Conservation (phyloP, 92 coral and sea anemone species). For the Palythoa grandiflora region DNA sequence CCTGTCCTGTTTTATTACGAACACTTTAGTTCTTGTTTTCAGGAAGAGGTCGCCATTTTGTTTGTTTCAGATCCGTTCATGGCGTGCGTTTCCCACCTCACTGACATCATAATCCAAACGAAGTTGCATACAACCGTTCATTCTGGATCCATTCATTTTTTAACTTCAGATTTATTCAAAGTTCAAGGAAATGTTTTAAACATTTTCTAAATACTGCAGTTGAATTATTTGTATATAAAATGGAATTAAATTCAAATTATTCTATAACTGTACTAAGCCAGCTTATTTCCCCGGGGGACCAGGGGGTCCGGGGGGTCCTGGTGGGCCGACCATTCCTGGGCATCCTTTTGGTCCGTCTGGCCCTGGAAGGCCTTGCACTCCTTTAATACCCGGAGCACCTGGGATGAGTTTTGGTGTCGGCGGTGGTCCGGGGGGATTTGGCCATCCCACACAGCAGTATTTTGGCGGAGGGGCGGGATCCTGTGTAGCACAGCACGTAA, state of each 20-base stretch:
- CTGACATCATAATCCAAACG: too few relatives aligned
- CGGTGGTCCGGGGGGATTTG: slow-evolving; percentile 35
- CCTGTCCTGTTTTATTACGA: too few relatives aligned
- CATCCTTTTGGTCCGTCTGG: slow-evolving; percentile 41
- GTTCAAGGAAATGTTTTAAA: not conserved
- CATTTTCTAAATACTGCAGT: not conserved
- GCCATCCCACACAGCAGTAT: slow-evolving; percentile 50
- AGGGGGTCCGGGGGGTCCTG: slow-evolving; percentile 40
- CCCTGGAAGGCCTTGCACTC: slow-evolving; percentile 21
- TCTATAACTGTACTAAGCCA: not conserved
- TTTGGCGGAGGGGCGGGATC: slow-evolving; percentile 41
- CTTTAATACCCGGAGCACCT: slow-evolving; percentile 35
- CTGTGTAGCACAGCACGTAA: slow-evolving; percentile 35
- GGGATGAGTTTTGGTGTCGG: slow-evolving; percentile 33
- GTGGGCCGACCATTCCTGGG: slow-evolving; percentile 19
- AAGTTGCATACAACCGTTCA: too few relatives aligned
- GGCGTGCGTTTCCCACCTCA: too few relatives aligned
- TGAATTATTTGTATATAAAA: not conserved
- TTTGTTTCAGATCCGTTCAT: too few relatives aligned
- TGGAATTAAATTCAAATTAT: not conserved
- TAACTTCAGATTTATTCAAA: not conserved
- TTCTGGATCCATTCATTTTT: too few relatives aligned
- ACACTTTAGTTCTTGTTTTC: too few relatives aligned
- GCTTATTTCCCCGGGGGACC: slow-evolving; percentile 40
- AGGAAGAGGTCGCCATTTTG: too few relatives aligned